phyloP scores from a whole-genome alignment of 2,113 vertebrate genomes.

The Promerops cafer region DNA sequence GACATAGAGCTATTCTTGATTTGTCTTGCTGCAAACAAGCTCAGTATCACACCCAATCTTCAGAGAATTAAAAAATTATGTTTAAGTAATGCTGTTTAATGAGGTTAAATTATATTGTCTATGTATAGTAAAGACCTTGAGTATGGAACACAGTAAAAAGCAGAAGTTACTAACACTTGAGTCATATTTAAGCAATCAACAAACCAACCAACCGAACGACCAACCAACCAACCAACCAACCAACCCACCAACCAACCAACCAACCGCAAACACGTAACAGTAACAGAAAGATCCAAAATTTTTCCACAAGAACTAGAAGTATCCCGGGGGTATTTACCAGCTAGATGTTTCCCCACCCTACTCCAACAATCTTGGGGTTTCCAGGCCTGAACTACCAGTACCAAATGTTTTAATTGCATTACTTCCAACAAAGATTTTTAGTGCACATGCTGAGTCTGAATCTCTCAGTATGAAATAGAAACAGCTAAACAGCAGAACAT shows the following conservation, averaged over 20 bases:
- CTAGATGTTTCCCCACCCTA: background rate
- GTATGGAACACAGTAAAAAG: background rate
- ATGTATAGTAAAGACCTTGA: background rate
- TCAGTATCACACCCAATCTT: background rate
- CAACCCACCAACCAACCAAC: background rate
- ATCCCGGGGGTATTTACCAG: background rate
- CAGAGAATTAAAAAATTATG: background rate
- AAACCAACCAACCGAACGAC: background rate
- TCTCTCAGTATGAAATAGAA: background rate
- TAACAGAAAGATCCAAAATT: background rate
- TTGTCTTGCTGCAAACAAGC: background rate
- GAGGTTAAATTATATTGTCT: background rate
- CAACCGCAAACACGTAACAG: background rate
- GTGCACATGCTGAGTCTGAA: background rate
- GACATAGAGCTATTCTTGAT: background rate
- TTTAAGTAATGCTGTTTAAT: background rate
- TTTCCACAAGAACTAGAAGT: background rate
- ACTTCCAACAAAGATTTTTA: background rate
- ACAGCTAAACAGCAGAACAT: background rate
- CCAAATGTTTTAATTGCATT: background rate
- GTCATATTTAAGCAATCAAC: background rate
- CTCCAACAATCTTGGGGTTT: background rate
- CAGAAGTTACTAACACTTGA: background rate
- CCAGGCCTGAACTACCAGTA: background rate
- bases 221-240: background rate